phyloP scores from a whole-genome alignment of 2,113 vertebrate genomes.

The Coryphaenoides rupestris region DNA sequence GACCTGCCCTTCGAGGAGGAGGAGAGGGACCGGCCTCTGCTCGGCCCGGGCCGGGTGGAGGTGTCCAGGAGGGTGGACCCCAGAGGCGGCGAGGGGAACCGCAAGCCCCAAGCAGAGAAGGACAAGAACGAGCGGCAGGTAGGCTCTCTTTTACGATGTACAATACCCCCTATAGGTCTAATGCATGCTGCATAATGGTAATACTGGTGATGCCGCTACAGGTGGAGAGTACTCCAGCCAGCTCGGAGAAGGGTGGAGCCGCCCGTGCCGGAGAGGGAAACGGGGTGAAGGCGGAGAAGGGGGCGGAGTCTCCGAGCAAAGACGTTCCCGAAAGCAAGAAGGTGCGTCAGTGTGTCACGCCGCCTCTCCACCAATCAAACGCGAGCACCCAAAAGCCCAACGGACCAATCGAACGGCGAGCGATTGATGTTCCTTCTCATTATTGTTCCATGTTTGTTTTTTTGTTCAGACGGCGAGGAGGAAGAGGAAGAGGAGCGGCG shows the following conservation, averaged over 20 bases:
- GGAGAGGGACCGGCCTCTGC: slow-evolving; percentile 38
- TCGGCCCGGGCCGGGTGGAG: slow-evolving; percentile 38
- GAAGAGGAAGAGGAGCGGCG: slow-evolving; percentile 83
- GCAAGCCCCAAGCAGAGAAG: slow-evolving; percentile 59
- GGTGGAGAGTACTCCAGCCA: slow-evolving; percentile 58
- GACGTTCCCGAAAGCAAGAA: slow-evolving; percentile 78
- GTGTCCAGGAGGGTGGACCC: slow-evolving; percentile 60
- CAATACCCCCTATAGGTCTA: too few relatives aligned
- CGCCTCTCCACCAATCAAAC: not conserved
- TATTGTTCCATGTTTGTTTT: not conserved
- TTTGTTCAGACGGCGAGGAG: slow-evolving; percentile 71
- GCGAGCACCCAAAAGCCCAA: not conserved
- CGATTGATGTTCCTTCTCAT: too few relatives aligned
- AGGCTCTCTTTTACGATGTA: not conserved
- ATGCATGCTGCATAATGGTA: not conserved
- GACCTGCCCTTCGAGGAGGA: slow-evolving; percentile 82
- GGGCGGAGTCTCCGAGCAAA: slow-evolving; percentile 70
- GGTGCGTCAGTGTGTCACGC: slow-evolving; percentile 52
- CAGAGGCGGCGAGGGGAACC: slow-evolving; percentile 39
- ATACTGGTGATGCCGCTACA: slow-evolving; percentile 21
- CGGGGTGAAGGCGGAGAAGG: slow-evolving; percentile 43
- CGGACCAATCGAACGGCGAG: not conserved
- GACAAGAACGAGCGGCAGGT: slow-evolving; percentile 67
- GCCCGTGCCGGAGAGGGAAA: slow-evolving; percentile 27
- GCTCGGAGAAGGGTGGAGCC: slow-evolving; percentile 53